These are phyloP conservation scores for Xenops minutus DNA, from an alignment of 2,797 vertebrate genomes.

Conservation along the genomic window DNA sequence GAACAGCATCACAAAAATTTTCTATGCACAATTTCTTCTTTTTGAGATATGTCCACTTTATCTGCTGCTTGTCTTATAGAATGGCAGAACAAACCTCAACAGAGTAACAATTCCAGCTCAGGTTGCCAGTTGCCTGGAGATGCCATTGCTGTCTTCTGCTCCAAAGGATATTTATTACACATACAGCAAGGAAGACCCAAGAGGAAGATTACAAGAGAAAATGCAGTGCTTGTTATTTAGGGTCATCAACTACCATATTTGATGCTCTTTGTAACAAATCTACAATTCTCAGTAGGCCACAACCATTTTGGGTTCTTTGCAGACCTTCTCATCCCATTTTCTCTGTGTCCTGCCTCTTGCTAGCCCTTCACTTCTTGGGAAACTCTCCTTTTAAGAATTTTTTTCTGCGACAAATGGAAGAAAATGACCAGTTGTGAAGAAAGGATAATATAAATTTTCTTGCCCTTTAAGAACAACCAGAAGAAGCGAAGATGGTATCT, in stretches of 20 bases:
- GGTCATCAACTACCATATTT: background rate
- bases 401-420: background rate
- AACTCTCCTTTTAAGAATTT: background rate
- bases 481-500: background rate
- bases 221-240: background rate
- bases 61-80: background rate
- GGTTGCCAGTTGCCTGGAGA: background rate
- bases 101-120: background rate
- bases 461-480: background rate
- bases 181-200: background rate
- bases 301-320: background rate
- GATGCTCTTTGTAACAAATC: background rate
- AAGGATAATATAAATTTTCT: background rate
- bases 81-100: background rate
- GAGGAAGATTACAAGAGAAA: background rate
- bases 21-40: background rate
- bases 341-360: background rate
- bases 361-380: background rate
- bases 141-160: background rate
- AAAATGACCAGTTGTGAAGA: background rate
- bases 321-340: fast-evolving
- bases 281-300: background rate
- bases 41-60: background rate
- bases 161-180: background rate
- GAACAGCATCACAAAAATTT: background rate